A percentile compares a stretch with the other conserved stretches of the same genome.
Evolutionary conservation across 2,888 invertebrate genomes (phyloP).

Genomic region (Mylabris sibirica): DNA sequence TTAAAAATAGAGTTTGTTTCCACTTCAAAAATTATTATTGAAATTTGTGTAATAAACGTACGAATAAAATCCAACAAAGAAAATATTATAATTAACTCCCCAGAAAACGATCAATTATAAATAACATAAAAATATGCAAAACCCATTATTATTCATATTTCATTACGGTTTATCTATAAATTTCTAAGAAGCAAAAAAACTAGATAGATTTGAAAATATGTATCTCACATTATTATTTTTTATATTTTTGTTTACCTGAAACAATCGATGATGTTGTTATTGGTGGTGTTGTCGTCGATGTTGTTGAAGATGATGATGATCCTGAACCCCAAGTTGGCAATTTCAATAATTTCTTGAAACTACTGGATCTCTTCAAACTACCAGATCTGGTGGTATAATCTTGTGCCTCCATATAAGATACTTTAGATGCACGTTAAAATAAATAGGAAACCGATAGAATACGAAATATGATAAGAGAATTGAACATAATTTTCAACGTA

Average conservation of each 20-base stretch:
- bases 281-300: not conserved
- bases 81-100: not conserved
- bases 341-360: slow-evolving; percentile 66
- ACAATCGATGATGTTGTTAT: slow-evolving; percentile 7
- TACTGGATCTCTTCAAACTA: slow-evolving; percentile 65
- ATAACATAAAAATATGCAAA: not conserved
- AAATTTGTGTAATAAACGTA: not conserved
- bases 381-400: slow-evolving; percentile 58
- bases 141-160: not conserved
- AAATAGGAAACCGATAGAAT: slow-evolving; percentile 8
- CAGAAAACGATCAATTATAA: not conserved
- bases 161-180: not conserved
- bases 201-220: too few relatives aligned
- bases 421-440: slow-evolving; percentile 10
- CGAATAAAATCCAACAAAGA: not conserved
- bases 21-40: slow-evolving; percentile 12
- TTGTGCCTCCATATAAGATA: slow-evolving; percentile 52
- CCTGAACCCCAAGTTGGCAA: slow-evolving; percentile 63
- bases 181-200: not conserved
- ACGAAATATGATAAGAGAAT: not conserved
- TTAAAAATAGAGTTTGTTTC: slow-evolving; percentile 26
- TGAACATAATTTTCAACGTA: slow-evolving; percentile 13
- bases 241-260: slow-evolving; percentile 33
- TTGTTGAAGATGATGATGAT: slow-evolving; percentile 41
- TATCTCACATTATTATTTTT: not conserved